Conservation (phyloP, 2,888 invertebrate genomes). For the Terebella lapidaria region DNA sequence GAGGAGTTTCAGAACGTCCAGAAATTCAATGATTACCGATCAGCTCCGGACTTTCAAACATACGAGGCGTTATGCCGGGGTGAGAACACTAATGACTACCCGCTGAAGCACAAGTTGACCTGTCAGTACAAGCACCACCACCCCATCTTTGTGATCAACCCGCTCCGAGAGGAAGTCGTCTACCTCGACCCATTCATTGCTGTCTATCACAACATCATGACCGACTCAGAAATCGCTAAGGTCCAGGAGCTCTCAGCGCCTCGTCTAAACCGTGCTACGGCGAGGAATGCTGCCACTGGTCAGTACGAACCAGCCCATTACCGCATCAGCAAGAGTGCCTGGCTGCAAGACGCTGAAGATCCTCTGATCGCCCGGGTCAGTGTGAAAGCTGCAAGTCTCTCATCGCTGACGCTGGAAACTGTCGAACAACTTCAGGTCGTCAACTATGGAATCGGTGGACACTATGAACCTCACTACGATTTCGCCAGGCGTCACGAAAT, state of each 20-base stretch:
- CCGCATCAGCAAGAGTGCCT: slow-evolving; percentile 82
- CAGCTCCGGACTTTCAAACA: slow-evolving; percentile 52
- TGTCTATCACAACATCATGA: slow-evolving; percentile 81
- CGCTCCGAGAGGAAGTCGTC: slow-evolving; percentile 73
- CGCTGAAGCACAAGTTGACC: background rate
- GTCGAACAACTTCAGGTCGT: slow-evolving; percentile 84
- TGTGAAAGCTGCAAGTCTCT: slow-evolving; percentile 76
- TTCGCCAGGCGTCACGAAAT: too few relatives aligned
- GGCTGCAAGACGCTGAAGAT: slow-evolving; percentile 49
- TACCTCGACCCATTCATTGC: slow-evolving; percentile 74
- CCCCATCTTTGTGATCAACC: slow-evolving; percentile 36
- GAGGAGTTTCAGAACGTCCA: slow-evolving; percentile 19
- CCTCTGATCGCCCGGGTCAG: slow-evolving; percentile 69
- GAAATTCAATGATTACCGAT: slow-evolving; percentile 35
- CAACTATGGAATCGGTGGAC: slow-evolving; percentile 28
- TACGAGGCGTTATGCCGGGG: slow-evolving; percentile 61
- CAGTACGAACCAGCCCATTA: slow-evolving; percentile 85
- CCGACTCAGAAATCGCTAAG: slow-evolving; percentile 77
- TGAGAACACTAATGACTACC: slow-evolving; percentile 29
- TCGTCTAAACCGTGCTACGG: slow-evolving; percentile 87
- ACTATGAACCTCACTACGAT: slow-evolving; percentile 28
- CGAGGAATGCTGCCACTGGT: slow-evolving; percentile 89
- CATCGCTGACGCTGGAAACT: slow-evolving; percentile 76
- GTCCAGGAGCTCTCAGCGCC: slow-evolving; percentile 83
- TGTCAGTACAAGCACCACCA: slow-evolving; percentile 41